phyloP scores from a whole-genome alignment of 2,888 invertebrate species.

The Drosophila nr. perissopoda region DNA sequence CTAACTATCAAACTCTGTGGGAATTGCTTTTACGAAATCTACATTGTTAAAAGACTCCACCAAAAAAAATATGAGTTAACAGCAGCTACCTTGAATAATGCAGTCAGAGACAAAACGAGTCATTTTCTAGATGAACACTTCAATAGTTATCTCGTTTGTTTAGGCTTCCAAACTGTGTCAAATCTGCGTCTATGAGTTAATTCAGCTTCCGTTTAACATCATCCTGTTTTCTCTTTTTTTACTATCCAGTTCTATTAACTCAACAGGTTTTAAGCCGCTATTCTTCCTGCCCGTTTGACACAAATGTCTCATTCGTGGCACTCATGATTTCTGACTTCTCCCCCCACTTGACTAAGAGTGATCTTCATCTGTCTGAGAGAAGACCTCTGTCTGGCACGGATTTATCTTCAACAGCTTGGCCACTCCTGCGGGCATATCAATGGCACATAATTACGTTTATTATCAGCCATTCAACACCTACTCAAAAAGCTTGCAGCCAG shows the following conservation, averaged over 20 bases:
- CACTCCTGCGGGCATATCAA: conserved; percentile 67
- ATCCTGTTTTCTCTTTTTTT: conserved; percentile 28
- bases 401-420: conserved; percentile 24
- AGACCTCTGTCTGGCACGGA: neutral
- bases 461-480: conserved; percentile 82
- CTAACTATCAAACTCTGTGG: conserved; percentile 9
- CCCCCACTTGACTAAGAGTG: conserved; percentile 6
- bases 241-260: conserved; percentile 11
- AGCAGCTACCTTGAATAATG: neutral
- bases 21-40: neutral
- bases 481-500: conserved; percentile 59
- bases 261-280: conserved; percentile 34
- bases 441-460: conserved; percentile 77
- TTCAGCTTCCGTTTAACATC: conserved; percentile 20
- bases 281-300: conserved; percentile 15
- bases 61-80: neutral
- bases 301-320: conserved; percentile 1
- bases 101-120: neutral
- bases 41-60: neutral
- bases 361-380: conserved; percentile 17
- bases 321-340: neutral
- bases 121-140: neutral
- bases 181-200: neutral
- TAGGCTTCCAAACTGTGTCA: neutral
- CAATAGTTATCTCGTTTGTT: neutral